Base-by-base conservation (phyloP, 2,888 invertebrate genomes). In the Drosophila subquinaria region DNA sequence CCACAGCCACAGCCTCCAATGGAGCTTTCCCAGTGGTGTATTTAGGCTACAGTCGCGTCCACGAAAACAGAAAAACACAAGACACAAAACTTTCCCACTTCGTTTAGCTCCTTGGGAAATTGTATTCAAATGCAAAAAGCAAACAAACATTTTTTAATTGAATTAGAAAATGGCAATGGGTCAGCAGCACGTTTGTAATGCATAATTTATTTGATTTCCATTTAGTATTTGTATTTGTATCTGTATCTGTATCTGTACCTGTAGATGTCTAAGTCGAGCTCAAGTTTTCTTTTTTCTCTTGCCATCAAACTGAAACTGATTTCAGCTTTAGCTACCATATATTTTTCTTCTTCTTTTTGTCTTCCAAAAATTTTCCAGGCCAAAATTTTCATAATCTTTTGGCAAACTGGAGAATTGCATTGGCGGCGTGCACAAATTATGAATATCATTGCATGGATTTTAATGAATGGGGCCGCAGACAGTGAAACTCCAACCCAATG, bases 371-470 rank as follows among this genome's bases (percentile, higher is more conserved):
- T 33, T 65, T 85, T 90, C 78, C 80, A 90, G 90, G 90, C 90
- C 91, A 89, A 90, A 90, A 90, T 90, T 90, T 91, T 90, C 90
- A 90, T 90, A 90, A 90, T 90, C 86, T 91, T 90, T 91, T 90
- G 90, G 90, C 81, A 77, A 82, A 76, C 79, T 71, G 69, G 74
- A 80, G 86, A 84, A 85, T 89, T 71, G 74, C 63, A 63, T 72
- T 56, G 43, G 63, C 78, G 48, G 74, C 69, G 76, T 70, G 80
- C 66, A 67, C 69, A 82, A 81, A 81, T 76, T 81, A 81, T 81
- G 81, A 82, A 81, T 81, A 79, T 76, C 76, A 69, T 69, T 72
- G 65, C 50, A 45, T 60, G 66, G 71, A 63, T 61, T 74, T 52
- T 68, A 76, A 76, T 80, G 82, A 78, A 78, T 76, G 76, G 43